Base-by-base conservation (phyloP, 2,113 vertebrate genomes). In the Toxotes jaculatrix region DNA sequence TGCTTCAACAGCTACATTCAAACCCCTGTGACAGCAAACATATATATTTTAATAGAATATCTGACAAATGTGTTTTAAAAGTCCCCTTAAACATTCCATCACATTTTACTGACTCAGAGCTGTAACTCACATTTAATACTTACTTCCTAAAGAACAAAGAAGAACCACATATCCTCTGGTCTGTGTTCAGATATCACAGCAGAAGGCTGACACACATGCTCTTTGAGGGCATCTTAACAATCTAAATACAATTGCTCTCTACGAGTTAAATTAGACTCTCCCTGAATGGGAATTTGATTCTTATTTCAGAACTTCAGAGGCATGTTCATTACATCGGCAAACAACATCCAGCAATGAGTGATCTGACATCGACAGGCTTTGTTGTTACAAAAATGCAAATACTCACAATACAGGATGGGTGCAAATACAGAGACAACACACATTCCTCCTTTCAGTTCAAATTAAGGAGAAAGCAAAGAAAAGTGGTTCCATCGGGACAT, bases 381-480 rank as follows among this genome's bases (percentile, higher is more conserved):
- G 94, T 94, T 95, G 93, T 95, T 93, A 90, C 83, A 86, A 84
- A 93, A 93, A 94, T 94, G 93, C 91, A 94, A 94, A 94, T 94
- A 83, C 79, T 60, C 66, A 34, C 60, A 75, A 87, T 81, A 87
- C 81, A 80, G 87, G 84, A 91, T 70, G 87, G 72, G 77, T 78
- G 66, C 84, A 83, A 82, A 87, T 83, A 92, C 88, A 91, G 75
- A 94, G 83, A 72, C 76, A 90, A 86, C 74, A 78, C 55, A 34
- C 74, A 84, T 85, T 84, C 69, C 55, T 51, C 82, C 85, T 83
- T 82, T 94, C 93, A 92, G 86, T 92, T 94, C 79, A 92, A 92
- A 93, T 94, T 87, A 94, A 77, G 90, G 55, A 88, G 85, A 85
- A 82, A 74, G 89, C 81, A 88, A 78, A 91, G 84, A 82, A 92